A percentile compares a stretch with the other conserved stretches of the same genome.
Evolutionary conservation across 2,888 invertebrate species (phyloP).

Genomic region (Caenorhabditis sinica): DNA sequence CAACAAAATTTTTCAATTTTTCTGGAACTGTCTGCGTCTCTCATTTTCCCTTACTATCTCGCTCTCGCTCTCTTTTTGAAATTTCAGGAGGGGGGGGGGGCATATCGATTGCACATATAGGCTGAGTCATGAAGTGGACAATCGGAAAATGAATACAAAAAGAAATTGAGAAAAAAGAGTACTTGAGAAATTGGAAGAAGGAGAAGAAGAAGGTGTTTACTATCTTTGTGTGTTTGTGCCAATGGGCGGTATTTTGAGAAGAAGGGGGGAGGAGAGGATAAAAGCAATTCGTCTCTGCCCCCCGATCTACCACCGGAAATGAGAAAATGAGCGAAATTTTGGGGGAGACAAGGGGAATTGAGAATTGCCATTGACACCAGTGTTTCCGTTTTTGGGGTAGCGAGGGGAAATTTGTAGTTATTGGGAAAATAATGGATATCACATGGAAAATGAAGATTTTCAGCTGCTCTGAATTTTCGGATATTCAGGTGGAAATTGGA

Average conservation of each 20-base stretch:
- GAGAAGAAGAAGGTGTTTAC: constrained; percentile 48
- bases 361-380: constrained; percentile 13
- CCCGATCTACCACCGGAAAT: constrained; percentile 24
- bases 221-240: constrained; percentile 50
- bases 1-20: not conserved
- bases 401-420: not conserved
- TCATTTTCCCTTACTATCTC: not conserved
- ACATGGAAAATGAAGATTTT: no score
- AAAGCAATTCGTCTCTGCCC: constrained; percentile 41
- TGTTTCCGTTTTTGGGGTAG: not conserved
- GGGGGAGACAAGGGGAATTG: not conserved
- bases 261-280: constrained; percentile 26
- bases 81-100: not conserved
- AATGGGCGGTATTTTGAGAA: constrained; percentile 8
- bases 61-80: not conserved
- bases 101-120: constrained; percentile 40
- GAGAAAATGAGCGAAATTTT: constrained; percentile 44
- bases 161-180: constrained; percentile 19
- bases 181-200: constrained; percentile 49
- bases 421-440: no score
- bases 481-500: no score
- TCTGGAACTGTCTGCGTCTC: constrained; percentile 27
- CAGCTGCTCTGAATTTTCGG: no score
- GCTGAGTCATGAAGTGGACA: constrained; percentile 32
- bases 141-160: constrained; percentile 13